phyloP scores from a whole-genome alignment of 2,797 vertebrate genomes.

The Urocyon cinereoargenteus region DNA sequence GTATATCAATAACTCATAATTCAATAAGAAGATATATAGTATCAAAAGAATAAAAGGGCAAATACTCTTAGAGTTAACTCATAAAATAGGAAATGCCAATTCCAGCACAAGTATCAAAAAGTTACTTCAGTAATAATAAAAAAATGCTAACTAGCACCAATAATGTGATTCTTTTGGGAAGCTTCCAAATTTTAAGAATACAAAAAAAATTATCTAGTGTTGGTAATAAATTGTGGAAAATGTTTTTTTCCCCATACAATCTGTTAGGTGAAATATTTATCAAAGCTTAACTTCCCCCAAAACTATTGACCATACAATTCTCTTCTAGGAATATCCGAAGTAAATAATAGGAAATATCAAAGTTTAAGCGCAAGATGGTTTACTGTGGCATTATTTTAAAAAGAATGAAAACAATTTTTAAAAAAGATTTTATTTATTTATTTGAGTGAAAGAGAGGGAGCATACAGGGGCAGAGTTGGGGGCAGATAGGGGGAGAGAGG shows the following conservation, averaged over 20 bases:
- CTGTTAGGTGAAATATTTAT: neutral
- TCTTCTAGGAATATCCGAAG: neutral
- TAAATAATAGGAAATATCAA: neutral
- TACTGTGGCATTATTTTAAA: neutral
- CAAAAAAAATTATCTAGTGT: neutral
- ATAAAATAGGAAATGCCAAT: conserved; percentile 1
- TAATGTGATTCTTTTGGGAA: neutral
- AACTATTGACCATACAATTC: neutral
- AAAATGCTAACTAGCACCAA: neutral
- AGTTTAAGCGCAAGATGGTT: neutral
- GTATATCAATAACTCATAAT: neutral
- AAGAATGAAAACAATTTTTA: neutral
- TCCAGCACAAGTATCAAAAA: neutral
- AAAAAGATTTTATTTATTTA: too few relatives aligned
- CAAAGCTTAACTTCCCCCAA: neutral
- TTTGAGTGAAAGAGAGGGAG: too few relatives aligned
- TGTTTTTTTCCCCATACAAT: neutral
- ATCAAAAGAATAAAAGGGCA: neutral
- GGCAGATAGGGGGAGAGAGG: too few relatives aligned
- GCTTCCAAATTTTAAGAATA: neutral
- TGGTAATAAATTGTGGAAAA: neutral
- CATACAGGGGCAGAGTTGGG: too few relatives aligned
- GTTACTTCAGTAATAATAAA: neutral
- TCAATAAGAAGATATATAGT: conserved; percentile 12
- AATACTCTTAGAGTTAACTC: neutral